phyloP scores from a whole-genome alignment of 2,113 vertebrate species.

The Hyaena hyaena region DNA sequence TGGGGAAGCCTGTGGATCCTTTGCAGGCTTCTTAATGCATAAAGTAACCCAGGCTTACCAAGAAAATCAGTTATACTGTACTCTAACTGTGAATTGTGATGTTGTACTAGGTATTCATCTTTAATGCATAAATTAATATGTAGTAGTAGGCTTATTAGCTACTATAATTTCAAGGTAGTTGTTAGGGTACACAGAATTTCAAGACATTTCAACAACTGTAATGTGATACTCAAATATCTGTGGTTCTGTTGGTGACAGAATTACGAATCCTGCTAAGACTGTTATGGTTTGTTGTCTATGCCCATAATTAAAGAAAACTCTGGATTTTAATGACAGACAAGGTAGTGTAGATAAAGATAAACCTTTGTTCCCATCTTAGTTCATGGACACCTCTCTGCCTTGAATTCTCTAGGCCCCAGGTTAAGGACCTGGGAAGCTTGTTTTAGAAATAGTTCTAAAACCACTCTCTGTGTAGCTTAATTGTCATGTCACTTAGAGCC shows the following conservation, averaged over 20 bases:
- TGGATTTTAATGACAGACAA: constrained; percentile 16
- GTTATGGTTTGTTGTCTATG: background rate
- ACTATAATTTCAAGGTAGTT: background rate
- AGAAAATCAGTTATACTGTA: background rate
- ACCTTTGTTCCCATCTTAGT: background rate
- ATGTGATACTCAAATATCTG: background rate
- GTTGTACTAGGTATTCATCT: background rate
- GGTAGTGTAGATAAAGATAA: background rate
- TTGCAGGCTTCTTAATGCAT: background rate
- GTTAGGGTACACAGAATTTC: background rate
- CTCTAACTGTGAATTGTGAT: background rate
- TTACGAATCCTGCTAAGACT: background rate
- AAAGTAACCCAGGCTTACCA: background rate
- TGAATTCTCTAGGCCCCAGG: background rate
- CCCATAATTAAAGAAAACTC: background rate
- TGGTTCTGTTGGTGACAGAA: background rate
- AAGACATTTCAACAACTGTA: background rate
- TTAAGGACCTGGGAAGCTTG: background rate
- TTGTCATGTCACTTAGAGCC: background rate
- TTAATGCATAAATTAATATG: background rate
- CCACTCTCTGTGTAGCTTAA: background rate
- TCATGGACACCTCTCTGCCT: background rate
- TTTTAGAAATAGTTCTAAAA: background rate
- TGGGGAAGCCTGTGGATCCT: background rate
- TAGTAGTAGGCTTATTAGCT: background rate